Conservation (phyloP, 2,113 vertebrate species). For the Albula goreensis region DNA sequence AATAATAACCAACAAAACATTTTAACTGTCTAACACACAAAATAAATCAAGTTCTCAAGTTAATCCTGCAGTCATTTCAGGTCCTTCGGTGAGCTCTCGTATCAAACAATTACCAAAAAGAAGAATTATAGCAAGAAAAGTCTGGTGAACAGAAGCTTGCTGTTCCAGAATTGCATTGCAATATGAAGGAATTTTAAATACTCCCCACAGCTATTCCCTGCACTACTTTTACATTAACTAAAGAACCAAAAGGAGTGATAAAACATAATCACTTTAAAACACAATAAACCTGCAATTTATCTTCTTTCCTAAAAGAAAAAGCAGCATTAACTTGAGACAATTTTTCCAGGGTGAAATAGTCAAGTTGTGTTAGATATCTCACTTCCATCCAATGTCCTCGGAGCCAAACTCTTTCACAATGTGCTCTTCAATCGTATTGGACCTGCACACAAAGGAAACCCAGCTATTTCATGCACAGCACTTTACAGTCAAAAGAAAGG, state of each 20-base stretch:
- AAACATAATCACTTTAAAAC: neutral
- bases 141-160: neutral
- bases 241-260: neutral
- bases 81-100: neutral
- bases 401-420: neutral
- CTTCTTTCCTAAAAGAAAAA: neutral
- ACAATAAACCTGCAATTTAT: neutral
- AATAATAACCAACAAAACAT: neutral
- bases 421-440: neutral
- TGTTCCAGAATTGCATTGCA: neutral
- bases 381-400: neutral
- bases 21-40: neutral
- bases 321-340: neutral
- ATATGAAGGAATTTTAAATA: neutral
- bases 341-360: neutral
- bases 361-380: neutral
- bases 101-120: slow-evolving; percentile 6
- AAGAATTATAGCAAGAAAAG: neutral
- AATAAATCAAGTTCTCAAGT: neutral
- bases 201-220: neutral
- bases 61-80: neutral
- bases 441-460: neutral
- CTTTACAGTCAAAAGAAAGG: neutral
- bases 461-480: neutral
- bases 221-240: neutral